phyloP scores from a whole-genome alignment of 2,888 invertebrate genomes.

The Bombyx huttoni region DNA sequence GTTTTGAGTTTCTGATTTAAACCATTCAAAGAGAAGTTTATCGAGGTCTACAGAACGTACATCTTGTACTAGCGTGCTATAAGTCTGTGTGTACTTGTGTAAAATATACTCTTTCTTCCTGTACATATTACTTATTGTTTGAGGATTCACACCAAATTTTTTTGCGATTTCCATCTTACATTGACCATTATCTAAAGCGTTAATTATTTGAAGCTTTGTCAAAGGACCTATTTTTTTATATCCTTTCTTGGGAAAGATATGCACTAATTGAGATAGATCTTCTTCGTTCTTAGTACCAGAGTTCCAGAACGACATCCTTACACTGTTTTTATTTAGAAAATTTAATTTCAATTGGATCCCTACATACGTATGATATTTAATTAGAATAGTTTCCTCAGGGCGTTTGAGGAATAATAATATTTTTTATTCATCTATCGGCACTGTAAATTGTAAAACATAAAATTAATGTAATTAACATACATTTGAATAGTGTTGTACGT shows the following conservation, averaged over 20 bases:
- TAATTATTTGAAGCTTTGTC: constrained; percentile 24
- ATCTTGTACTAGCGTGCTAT: constrained; percentile 13
- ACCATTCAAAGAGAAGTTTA: constrained; percentile 23
- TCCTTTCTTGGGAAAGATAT: constrained; percentile 12
- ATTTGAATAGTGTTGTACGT: no score
- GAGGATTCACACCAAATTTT: constrained; percentile 23
- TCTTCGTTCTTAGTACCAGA: constrained; percentile 18
- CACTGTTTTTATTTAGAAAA: neutral
- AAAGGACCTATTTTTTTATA: constrained; percentile 19
- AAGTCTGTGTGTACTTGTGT: constrained; percentile 21
- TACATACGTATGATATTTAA: no score
- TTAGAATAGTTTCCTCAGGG: no score
- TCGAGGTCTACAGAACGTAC: constrained; percentile 19
- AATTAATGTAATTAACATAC: no score
- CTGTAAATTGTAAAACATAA: no score
- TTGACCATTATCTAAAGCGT: constrained; percentile 26
- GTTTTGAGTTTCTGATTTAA: constrained; percentile 16
- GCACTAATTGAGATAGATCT: constrained; percentile 11
- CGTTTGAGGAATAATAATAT: no score
- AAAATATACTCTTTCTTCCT: constrained; percentile 23
- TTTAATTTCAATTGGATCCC: no score
- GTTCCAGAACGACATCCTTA: constrained; percentile 16
- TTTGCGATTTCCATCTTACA: constrained; percentile 24
- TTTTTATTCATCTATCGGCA: no score
- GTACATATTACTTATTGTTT: constrained; percentile 23